A percentile compares a stretch with the other conserved stretches of the same genome.
These are phyloP conservation scores for Drosophila fulvimacula DNA, from an alignment of 2,888 invertebrate genomes.

Conservation along the genomic window DNA sequence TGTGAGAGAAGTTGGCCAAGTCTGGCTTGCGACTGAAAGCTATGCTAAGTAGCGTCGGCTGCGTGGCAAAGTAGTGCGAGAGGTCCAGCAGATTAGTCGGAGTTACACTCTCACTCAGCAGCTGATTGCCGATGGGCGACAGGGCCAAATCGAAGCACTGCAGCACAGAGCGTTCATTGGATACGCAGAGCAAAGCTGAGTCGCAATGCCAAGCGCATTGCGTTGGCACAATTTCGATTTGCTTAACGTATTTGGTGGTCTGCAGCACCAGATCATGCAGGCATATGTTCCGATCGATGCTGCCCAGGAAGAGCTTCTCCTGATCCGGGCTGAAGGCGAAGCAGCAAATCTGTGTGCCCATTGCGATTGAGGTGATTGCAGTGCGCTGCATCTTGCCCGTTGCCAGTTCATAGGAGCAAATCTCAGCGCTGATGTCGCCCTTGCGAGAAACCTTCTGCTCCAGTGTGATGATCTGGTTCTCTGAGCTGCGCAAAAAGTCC, in stretches of 20 bases:
- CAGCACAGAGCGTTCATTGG: conserved; percentile 90
- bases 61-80: conserved; percentile 85
- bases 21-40: conserved; percentile 87
- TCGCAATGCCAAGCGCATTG: conserved; percentile 90
- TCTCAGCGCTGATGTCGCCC: conserved; percentile 90
- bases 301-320: conserved; percentile 91
- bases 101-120: conserved; percentile 88
- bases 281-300: conserved; percentile 93
- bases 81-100: conserved; percentile 88
- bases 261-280: conserved; percentile 91
- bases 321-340: conserved; percentile 89
- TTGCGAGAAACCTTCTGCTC: conserved; percentile 92
- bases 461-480: conserved; percentile 90
- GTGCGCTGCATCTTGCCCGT: conserved; percentile 87
- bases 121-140: conserved; percentile 88
- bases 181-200: conserved; percentile 88
- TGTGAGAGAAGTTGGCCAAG: conserved; percentile 77
- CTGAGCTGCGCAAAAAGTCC: conserved; percentile 89
- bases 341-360: conserved; percentile 89
- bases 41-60: conserved; percentile 86
- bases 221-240: conserved; percentile 91
- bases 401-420: conserved; percentile 87
- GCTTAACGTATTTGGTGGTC: conserved; percentile 89
- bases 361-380: conserved; percentile 88
- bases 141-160: conserved; percentile 91